Base-by-base conservation (phyloP, 1,140 invertebrate species). In the Cyclina sinensis region DNA sequence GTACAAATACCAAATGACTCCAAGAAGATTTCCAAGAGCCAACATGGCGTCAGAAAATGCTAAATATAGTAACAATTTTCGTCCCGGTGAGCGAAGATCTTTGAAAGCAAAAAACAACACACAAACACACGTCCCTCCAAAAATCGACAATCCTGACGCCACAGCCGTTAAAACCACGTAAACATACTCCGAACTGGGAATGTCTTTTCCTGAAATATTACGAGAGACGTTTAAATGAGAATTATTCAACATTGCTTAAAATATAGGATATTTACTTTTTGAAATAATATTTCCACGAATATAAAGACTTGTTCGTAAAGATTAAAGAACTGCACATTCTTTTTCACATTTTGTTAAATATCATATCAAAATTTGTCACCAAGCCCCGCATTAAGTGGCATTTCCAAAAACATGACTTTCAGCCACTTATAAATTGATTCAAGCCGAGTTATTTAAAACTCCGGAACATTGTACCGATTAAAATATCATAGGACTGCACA, bases 21-120 rank as follows among this genome's bases (percentile, higher is more conserved):
- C 86, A 1, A 88, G 46, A n/a, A 88, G 68, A 27, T 88, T 88
- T n/a, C 86, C 86, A 32, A 88, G 65, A 11, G 86, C 86, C n/a
- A 83, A 35, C 27, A 83, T 43, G n/a, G 68, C 79, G 54, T 88
- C 86, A 7, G 86, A 82, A 27, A 82, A 43, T 21, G 86, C 79
- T 27, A 88, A 37, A 57, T 37, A 88, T 24, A 88, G 62, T 16
- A 88, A 68, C 62, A 88, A 46, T 59, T 88, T 24, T 35, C 86
- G 62, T 9, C 37, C 65, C n/a, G 86, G 86, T 9, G 86, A 70
- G 7, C 79, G 78, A 18, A 88, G 24, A 37, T 88, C 86, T 73
- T 88, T 88, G 68, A 82, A 88, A 12, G 48, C 18, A 30, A 74
- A 82, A 65, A 59, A 88, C 12, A 88, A 39, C 3, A 74, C 27